These are phyloP conservation scores for Microtus pennsylvanicus DNA, from an alignment of 2,113 vertebrate species.

Conservation along the genomic window DNA sequence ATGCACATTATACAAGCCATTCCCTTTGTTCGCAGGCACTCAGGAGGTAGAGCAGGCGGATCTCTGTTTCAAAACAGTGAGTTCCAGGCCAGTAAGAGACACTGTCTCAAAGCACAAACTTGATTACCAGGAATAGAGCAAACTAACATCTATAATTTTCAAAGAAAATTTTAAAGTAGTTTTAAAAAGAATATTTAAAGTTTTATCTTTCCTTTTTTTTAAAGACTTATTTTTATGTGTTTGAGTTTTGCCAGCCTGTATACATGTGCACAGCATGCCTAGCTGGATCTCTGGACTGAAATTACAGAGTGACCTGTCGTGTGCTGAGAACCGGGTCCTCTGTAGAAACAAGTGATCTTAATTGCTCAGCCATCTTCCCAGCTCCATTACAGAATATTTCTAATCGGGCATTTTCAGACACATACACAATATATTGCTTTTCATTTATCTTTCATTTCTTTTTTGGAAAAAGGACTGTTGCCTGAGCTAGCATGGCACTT, in stretches of 20 bases:
- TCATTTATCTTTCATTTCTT: background rate
- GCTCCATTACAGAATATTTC: background rate
- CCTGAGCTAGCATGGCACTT: background rate
- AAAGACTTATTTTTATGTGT: background rate
- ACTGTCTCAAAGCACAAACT: background rate
- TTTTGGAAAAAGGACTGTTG: background rate
- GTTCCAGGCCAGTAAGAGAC: background rate
- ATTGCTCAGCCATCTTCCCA: background rate
- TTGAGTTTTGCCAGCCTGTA: background rate
- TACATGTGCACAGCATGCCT: background rate
- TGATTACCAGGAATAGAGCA: background rate
- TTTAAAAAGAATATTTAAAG: background rate
- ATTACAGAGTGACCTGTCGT: background rate
- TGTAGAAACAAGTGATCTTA: background rate
- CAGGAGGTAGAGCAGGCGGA: background rate
- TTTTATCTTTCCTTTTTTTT: background rate
- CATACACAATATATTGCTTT: background rate
- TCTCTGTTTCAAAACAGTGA: background rate
- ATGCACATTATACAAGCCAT: background rate
- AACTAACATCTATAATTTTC: constrained; percentile 26
- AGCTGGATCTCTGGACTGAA: background rate
- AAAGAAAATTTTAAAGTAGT: constrained; percentile 25
- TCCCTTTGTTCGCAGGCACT: background rate
- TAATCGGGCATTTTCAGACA: background rate
- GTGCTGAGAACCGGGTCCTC: background rate